Percentiles rank a stretch among this genome's conserved stretches.
These are phyloP conservation scores for Neoseiulus cucumeris DNA, from an alignment of 1,140 invertebrate species.

Conservation along the genomic window DNA sequence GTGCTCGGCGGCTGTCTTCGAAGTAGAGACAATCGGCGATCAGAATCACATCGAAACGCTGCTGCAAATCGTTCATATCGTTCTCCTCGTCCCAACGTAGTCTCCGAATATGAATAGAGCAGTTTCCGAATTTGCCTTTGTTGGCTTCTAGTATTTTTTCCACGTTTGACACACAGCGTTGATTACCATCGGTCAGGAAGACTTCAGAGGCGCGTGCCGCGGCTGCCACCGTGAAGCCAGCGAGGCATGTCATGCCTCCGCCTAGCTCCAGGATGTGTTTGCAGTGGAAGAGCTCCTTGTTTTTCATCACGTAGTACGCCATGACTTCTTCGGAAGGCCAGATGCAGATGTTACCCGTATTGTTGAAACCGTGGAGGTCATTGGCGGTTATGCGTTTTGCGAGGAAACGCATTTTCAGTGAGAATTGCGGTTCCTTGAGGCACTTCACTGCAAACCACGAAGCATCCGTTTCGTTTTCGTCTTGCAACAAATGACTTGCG, in stretches of 20 bases:
- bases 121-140: slow-evolving; percentile 17
- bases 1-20: slow-evolving; percentile 46
- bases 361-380: slow-evolving; percentile 57
- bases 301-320: slow-evolving; percentile 46
- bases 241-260: slow-evolving; percentile 64
- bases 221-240: slow-evolving; percentile 40
- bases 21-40: slow-evolving; percentile 66
- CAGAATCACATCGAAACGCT: slow-evolving; percentile 43
- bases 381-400: slow-evolving; percentile 20
- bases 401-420: slow-evolving; percentile 14
- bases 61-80: slow-evolving; percentile 19
- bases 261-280: slow-evolving; percentile 54
- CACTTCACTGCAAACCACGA: slow-evolving; percentile 11
- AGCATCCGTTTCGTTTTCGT: slow-evolving; percentile 10
- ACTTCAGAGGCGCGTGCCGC: slow-evolving; percentile 24
- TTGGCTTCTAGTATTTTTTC: slow-evolving; percentile 15
- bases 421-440: slow-evolving; percentile 8
- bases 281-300: slow-evolving; percentile 37
- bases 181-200: slow-evolving; percentile 53
- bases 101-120: slow-evolving; percentile 19
- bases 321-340: slow-evolving; percentile 74
- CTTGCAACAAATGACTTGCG: neutral
- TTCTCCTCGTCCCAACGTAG: slow-evolving; percentile 24
- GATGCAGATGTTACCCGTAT: slow-evolving; percentile 72
- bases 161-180: slow-evolving; percentile 42